phyloP scores from a whole-genome alignment of 2,888 invertebrate species.

The Nebria salina region DNA sequence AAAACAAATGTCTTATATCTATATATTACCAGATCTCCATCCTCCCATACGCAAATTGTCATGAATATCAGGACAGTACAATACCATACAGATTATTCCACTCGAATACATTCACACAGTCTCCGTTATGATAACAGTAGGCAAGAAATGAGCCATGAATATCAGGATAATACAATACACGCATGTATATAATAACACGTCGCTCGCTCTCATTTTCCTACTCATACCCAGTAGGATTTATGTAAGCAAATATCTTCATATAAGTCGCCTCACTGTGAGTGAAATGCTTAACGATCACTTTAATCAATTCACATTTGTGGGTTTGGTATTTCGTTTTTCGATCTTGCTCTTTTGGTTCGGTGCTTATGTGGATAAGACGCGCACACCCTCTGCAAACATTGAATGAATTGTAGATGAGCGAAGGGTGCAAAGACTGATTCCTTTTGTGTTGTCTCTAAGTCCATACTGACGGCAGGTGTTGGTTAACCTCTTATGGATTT shows the following conservation, averaged over 20 bases:
- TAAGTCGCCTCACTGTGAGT: background rate
- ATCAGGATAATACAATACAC: background rate
- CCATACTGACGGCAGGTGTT: constrained; percentile 1
- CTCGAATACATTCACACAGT: background rate
- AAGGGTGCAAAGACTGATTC: constrained; percentile 30
- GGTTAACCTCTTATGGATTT: constrained; percentile 39
- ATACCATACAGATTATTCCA: background rate
- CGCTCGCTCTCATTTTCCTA: background rate
- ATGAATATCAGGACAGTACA: background rate
- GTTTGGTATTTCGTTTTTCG: background rate
- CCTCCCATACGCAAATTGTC: background rate
- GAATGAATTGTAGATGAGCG: constrained; percentile 15
- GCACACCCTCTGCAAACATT: constrained; percentile 14
- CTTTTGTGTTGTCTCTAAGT: constrained; percentile 28
- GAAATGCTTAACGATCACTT: constrained; percentile 6
- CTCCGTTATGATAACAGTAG: background rate
- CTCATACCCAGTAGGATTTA: too few species aligned
- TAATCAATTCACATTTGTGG: constrained; percentile 13
- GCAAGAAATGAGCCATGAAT: constrained; percentile 4
- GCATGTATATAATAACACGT: background rate
- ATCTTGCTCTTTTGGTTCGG: background rate
- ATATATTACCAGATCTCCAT: too few species aligned
- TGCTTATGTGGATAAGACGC: background rate
- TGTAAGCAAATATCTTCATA: background rate
- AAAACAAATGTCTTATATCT: too few species aligned